Evolutionary conservation across 2,113 vertebrate genomes (phyloP), one percentile per base, ranked within the genome.

Genomic region (Psettodes erumei): DNA sequence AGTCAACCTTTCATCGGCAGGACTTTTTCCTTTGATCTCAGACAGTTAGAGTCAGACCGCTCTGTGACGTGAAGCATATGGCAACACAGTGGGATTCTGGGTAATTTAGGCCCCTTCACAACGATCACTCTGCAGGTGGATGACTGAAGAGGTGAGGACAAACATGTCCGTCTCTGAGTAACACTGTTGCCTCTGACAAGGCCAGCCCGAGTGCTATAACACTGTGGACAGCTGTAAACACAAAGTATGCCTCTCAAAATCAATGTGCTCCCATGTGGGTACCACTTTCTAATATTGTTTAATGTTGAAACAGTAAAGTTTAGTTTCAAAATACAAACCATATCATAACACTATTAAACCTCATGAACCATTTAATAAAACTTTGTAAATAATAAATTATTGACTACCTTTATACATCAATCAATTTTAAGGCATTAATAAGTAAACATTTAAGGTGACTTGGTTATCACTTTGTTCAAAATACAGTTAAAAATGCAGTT

Each of bases 81-180:
- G 88, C 38, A 68, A 59, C 74, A 69, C 77, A 64, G 84, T 71
- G 73, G 89, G 83, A 85, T 83, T 89, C 76, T 78, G 82, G 84
- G 73, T 81, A 83, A 89, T 89, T 70, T 62, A 66, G 48, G 32
- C 21, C 47, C 61, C 58, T 68, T 78, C 77, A 56, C 66, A 76
- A 74, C 28, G 27, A 43, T 66, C 1, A 8, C 73, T 65, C 71
- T 40, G 59, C 58, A 62, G 79, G 83, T 71, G 13, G 66, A 80
- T 56, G 64, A 68, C 64, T 79, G 71, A 60, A 63, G 71, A 65
- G 68, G 67, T 59, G 73, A 73, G 51, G 27, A 33, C 10, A 1
- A 72, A 59, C 68, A 78, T 40, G 37, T 23, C n/a, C 5, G 4
- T 72, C 54, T 54, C 8, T 56, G 62, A 69, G 16, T 2, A 38